Base-by-base conservation (phyloP, 2,888 invertebrate species). In the Tyria jacobaeae region DNA sequence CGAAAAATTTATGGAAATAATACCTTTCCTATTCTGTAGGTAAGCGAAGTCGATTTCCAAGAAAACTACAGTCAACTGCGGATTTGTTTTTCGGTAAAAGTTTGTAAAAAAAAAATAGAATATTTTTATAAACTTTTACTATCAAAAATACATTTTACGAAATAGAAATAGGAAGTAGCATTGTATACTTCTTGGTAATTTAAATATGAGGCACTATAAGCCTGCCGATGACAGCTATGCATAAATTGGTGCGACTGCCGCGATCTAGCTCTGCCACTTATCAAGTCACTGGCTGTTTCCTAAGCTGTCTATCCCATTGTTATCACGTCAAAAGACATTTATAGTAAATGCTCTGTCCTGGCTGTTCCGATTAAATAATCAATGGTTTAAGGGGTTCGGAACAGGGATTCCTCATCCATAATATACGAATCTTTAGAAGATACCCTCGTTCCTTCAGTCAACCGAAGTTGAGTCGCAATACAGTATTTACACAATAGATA, bases 261-360 rank as follows among this genome's bases (percentile, higher is more conserved):
- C 76, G 80, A 78, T 80, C 80, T 74, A 80, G 76, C 81, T 77
- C 73, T 71, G 76, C 85, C 87, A 89, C 91, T 90, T 87, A 89
- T 91, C 90, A 91, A 82, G 78, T 75, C 82, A 76, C 71, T 78
- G 75, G 80, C 81, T 83, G 84, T 86, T 90, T 88, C 88, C 88
- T 87, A 88, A 89, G 84, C 85, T 85, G 87, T 88, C 90, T 85
- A 87, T 90, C 84, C 85, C 85, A 87, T 89, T 90, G 90, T 90
- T 90, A 88, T 89, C 87, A 81, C 83, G 85, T 87, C 82, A 81
- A 78, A 74, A 82, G 88, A 90, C 90, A 89, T 90, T 91, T 89
- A 90, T 90, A 89, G 87, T 83, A 74, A 79, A 82, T 82, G 81
- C 84, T 80, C 77, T 76, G 80, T 81, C 80, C 78, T 73, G 64